Evolutionary conservation across 2,797 vertebrate genomes (phyloP).

Genomic region (Hoplostethus atlanticus): DNA sequence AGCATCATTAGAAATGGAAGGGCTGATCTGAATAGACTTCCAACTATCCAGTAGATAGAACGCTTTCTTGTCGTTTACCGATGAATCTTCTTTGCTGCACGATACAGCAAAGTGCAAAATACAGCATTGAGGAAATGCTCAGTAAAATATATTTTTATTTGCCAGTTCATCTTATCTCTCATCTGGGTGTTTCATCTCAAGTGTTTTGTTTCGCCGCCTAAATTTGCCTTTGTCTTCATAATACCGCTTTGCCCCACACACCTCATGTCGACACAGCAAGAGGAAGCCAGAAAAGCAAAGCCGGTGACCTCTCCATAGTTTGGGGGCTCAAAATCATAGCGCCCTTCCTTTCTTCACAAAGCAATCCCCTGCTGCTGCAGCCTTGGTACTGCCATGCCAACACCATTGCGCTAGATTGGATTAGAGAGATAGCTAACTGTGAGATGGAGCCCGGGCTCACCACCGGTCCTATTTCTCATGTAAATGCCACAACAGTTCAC

Average conservation of each 20-base stretch:
- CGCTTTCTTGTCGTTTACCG: background rate
- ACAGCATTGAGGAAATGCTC: background rate
- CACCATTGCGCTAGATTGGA: conserved; percentile 91
- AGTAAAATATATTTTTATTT: background rate
- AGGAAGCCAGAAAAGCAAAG: conserved; percentile 87
- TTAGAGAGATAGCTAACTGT: conserved; percentile 90
- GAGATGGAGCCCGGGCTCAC: conserved; percentile 85
- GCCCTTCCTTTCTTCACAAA: conserved; percentile 90
- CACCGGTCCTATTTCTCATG: conserved; percentile 90
- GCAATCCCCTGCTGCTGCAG: conserved; percentile 89
- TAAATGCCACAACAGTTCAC: conserved; percentile 91
- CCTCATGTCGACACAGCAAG: conserved; percentile 91
- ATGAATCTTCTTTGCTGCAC: conserved; percentile 9
- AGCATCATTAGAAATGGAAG: conserved; percentile 19
- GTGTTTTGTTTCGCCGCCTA: conserved; percentile 39
- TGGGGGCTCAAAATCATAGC: conserved; percentile 87
- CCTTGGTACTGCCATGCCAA: conserved; percentile 86
- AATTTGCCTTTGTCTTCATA: conserved; percentile 79
- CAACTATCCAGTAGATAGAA: background rate
- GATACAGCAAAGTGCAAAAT: background rate
- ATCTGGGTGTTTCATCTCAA: conserved; percentile 11
- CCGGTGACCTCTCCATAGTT: conserved; percentile 85
- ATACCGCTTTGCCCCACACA: conserved; percentile 85
- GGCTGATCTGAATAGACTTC: conserved; percentile 22
- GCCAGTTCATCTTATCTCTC: background rate